A percentile compares a stretch with the other conserved stretches of the same genome.
phyloP scores from a whole-genome alignment of 2,888 invertebrate genomes.

The Taphrorychus bicolor region DNA sequence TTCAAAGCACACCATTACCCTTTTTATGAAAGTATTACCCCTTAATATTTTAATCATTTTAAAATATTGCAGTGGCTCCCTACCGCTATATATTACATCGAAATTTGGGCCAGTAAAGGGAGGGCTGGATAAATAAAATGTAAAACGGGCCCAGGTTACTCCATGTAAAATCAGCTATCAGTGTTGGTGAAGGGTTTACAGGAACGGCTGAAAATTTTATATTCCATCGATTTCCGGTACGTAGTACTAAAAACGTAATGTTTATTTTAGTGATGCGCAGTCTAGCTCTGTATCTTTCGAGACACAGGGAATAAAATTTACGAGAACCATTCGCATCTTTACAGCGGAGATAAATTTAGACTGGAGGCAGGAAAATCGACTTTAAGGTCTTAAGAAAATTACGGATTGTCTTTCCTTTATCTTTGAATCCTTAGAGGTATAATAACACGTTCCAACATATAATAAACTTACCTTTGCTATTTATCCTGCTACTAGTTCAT shows the following conservation, averaged over 20 bases:
- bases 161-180: slow-evolving; percentile 4
- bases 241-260: slow-evolving; percentile 10
- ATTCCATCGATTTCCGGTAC: slow-evolving; percentile 11
- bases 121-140: slow-evolving; percentile 5
- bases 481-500: neutral
- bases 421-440: neutral
- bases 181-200: slow-evolving; percentile 1
- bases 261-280: slow-evolving; percentile 6
- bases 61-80: slow-evolving; percentile 1
- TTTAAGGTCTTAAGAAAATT: slow-evolving; percentile 14
- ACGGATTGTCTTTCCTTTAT: slow-evolving; percentile 8
- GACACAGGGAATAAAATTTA: slow-evolving; percentile 11
- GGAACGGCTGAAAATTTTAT: slow-evolving; percentile 1
- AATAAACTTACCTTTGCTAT: neutral
- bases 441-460: neutral
- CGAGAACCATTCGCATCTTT: slow-evolving; percentile 15
- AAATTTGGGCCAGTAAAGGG: slow-evolving; percentile 1
- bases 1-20: neutral
- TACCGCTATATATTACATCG: slow-evolving; percentile 3
- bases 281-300: slow-evolving; percentile 4
- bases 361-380: slow-evolving; percentile 5
- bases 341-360: slow-evolving; percentile 10
- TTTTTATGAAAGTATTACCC: slow-evolving; percentile 12
- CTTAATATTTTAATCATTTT: slow-evolving; percentile 13
- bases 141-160: neutral